A percentile compares a stretch with the other conserved stretches of the same genome.
Conservation (phyloP, 1,140 invertebrate genomes). For the Lepidurus apus region DNA sequence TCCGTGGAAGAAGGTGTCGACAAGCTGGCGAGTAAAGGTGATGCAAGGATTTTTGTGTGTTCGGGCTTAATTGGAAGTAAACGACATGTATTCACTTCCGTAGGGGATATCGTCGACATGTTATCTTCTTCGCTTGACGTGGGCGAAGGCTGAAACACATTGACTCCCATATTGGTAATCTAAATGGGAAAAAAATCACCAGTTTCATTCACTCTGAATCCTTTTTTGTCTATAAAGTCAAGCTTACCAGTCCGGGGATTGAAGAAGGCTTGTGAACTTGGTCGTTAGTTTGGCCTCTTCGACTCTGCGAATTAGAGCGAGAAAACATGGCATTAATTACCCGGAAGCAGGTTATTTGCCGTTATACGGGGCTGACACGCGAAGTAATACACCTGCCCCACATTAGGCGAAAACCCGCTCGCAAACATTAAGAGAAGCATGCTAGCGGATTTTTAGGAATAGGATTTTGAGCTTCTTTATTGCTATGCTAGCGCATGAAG, state of each 20-base stretch:
- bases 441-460: too few relatives aligned
- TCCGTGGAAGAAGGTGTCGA: conserved; percentile 14
- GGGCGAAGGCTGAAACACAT: background rate
- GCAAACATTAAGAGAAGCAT: too few relatives aligned
- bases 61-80: conserved; percentile 24
- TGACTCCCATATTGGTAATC: background rate
- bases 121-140: conserved; percentile 31
- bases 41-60: conserved; percentile 34
- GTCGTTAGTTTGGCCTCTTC: background rate
- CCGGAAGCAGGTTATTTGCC: background rate
- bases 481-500: too few relatives aligned
- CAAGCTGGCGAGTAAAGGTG: conserved; percentile 43
- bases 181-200: background rate
- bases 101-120: conserved; percentile 26
- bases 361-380: background rate
- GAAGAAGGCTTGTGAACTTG: background rate
- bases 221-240: background rate
- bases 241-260: background rate
- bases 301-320: background rate
- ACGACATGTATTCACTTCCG: conserved; percentile 27
- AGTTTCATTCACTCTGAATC: background rate
- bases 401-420: too few relatives aligned
- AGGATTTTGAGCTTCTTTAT: too few relatives aligned
- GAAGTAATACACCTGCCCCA: background rate
- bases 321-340: background rate